Base-by-base conservation (phyloP, 2,797 vertebrate genomes). In the Chromis chromis region DNA sequence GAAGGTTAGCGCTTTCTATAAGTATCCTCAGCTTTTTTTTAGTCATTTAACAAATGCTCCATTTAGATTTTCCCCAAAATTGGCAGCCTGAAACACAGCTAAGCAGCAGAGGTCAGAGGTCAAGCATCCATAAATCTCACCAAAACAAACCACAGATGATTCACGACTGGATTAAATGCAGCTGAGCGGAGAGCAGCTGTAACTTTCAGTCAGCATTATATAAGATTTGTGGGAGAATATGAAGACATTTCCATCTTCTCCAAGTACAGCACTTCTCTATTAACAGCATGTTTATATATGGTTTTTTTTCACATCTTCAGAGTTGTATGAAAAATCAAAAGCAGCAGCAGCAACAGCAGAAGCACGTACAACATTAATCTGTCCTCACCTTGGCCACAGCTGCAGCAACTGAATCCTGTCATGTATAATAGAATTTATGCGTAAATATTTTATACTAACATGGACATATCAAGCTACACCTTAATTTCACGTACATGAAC, bases 381-480 rank as follows among this genome's bases (percentile, higher is more conserved):
- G 50, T 46, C 31, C 81, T 84, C 70, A 77, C 77, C 77, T 74
- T 80, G 31, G 27, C 46, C 52, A 27, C 74, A 4, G 74, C 66
- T 25, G 57, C 74, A 67, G 62, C 48, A 5, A 70, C 81, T 54
- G 78, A 78, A 0, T 78, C 82, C 82, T 80, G 81, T 66, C 4
- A 4, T 28, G n/a, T 57, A 33, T 59, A 62, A 25, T 6, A 57
- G 4, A 78, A 46, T 9, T 33, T 27, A 0, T 2, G 16, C 22
- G 49, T 71, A 50, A 70, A 33, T 12, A 49, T 48, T 0, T 13
- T 46, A 8, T 7, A 16, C 6, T 16, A 46, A 9, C 7, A 8
- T 8, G 44, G 19, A 19, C 17, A 17, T 7, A 46, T 19, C 14
- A 19, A 46, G n/a, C 8, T 1, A 19, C 44, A 46, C 9, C 33